Evolutionary conservation across 2,113 vertebrate species (phyloP).

Genomic region (Macrotis lagotis): DNA sequence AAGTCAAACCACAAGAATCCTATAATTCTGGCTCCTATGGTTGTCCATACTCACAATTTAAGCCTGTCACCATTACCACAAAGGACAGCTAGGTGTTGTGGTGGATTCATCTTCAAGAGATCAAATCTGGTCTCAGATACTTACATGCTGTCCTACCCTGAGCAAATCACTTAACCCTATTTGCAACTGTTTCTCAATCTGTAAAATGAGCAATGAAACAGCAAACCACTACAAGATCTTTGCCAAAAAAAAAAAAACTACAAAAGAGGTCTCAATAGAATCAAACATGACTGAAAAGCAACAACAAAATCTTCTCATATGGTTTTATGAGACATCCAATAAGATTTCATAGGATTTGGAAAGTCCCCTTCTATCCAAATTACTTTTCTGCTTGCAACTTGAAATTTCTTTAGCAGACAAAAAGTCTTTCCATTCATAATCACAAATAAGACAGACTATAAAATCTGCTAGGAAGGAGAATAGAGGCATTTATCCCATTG

Average conservation of each 20-base stretch:
- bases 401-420: not conserved
- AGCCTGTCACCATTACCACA: not conserved
- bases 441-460: not conserved
- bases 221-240: not conserved
- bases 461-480: not conserved
- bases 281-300: not conserved
- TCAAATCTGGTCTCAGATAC: not conserved
- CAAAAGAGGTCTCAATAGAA: not conserved
- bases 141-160: not conserved
- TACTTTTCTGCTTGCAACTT: not conserved
- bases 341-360: not conserved
- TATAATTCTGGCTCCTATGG: not conserved
- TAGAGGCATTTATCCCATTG: not conserved
- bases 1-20: not conserved
- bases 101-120: not conserved
- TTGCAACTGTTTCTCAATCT: not conserved
- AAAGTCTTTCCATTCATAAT: not conserved
- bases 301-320: not conserved
- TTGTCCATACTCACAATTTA: not conserved
- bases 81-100: not conserved
- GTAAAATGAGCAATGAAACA: not conserved
- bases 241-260: not conserved
- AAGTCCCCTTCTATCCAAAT: not conserved
- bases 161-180: not conserved
- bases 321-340: not conserved